These are phyloP conservation scores for Xylocopa sonorina DNA, from an alignment of 1,140 invertebrate genomes.

Conservation along the genomic window DNA sequence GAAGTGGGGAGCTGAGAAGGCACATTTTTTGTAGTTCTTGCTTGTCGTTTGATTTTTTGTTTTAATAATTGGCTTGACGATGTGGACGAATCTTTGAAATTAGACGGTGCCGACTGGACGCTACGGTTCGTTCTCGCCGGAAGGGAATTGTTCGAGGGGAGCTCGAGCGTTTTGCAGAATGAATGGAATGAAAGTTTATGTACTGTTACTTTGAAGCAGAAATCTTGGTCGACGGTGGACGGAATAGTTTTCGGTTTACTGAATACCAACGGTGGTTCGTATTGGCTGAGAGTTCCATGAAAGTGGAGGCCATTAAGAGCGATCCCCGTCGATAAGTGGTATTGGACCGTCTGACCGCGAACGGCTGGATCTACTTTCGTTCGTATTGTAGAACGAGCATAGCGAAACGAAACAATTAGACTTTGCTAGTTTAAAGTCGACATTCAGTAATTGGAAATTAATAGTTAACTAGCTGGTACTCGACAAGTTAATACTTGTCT, in stretches of 20 bases:
- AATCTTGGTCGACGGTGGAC: conserved; percentile 5
- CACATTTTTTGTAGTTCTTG: too few relatives aligned
- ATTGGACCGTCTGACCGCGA: not conserved
- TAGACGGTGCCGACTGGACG: too few relatives aligned
- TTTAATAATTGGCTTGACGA: too few relatives aligned
- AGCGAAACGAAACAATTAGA: not conserved
- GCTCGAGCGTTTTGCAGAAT: conserved; percentile 11
- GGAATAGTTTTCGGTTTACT: conserved; percentile 5
- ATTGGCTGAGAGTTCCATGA: not conserved
- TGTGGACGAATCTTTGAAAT: too few relatives aligned
- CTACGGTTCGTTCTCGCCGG: not conserved
- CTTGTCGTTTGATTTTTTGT: too few relatives aligned
- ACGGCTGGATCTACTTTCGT: not conserved
- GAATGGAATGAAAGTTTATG: conserved; percentile 27
- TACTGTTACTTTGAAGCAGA: conserved; percentile 11
- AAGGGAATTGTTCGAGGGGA: not conserved
- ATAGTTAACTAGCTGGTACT: too few relatives aligned
- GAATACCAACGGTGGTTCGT: not conserved
- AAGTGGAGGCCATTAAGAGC: not conserved
- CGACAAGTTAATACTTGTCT: too few relatives aligned
- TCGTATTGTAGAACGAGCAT: not conserved
- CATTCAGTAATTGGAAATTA: not conserved
- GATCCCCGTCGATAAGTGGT: not conserved
- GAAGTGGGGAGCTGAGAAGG: too few relatives aligned
- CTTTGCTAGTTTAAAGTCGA: not conserved